These are phyloP conservation scores for Peromyscus attwateri DNA, from an alignment of 2,797 vertebrate species.

Conservation along the genomic window DNA sequence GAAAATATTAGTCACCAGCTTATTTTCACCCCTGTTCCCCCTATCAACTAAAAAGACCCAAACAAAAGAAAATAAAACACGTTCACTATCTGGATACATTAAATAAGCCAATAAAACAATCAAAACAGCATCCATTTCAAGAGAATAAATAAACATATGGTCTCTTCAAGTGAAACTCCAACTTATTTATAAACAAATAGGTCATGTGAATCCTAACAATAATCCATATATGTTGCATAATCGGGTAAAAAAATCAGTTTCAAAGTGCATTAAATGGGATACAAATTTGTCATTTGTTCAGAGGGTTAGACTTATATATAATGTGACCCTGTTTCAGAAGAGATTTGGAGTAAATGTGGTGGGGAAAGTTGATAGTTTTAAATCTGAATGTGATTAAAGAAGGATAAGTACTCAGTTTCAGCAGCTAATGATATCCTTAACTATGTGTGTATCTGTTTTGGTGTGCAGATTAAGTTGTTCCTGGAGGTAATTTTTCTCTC, in stretches of 20 bases:
- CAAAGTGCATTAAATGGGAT: background rate
- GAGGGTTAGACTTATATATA: constrained; percentile 5
- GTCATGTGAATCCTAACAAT: background rate
- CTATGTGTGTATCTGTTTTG: background rate
- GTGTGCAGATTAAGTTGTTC: background rate
- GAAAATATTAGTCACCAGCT: background rate
- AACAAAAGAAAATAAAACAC: constrained; percentile 33
- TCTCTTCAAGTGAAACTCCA: constrained; percentile 38
- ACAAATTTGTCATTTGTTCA: background rate
- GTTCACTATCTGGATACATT: constrained; percentile 24
- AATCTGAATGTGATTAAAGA: background rate
- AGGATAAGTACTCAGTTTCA: background rate
- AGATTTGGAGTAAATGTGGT: background rate
- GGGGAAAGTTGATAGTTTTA: background rate
- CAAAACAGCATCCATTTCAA: constrained; percentile 26
- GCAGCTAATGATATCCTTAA: background rate
- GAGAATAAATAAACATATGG: background rate
- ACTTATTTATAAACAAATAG: constrained; percentile 49
- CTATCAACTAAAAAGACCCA: background rate
- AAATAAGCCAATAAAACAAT: constrained; percentile 31
- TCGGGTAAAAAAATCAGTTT: background rate
- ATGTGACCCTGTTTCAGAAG: background rate
- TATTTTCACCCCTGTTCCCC: background rate
- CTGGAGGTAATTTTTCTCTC: background rate
- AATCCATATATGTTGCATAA: background rate